phyloP scores from a whole-genome alignment of 2,797 vertebrate species.

The Potorous gilbertii region DNA sequence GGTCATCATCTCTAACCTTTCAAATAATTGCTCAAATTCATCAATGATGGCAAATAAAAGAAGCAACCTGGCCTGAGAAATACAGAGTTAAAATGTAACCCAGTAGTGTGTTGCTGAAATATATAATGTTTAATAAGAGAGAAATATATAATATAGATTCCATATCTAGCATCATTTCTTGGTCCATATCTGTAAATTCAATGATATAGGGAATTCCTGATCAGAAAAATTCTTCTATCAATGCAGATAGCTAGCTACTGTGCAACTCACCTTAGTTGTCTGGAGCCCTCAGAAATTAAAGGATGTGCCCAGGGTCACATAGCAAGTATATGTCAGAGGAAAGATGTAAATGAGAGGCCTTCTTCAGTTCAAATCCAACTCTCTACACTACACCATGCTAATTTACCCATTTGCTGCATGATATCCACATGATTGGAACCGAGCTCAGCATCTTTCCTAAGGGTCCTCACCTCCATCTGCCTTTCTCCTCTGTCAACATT shows the following conservation, averaged over 20 bases:
- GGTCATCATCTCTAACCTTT: slow-evolving; percentile 23
- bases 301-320: background rate
- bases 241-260: background rate
- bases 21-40: slow-evolving; percentile 45
- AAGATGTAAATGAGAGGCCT: background rate
- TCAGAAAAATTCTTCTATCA: background rate
- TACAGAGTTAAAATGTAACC: background rate
- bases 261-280: background rate
- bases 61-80: background rate
- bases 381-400: background rate
- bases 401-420: background rate
- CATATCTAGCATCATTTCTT: background rate
- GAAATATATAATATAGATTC: background rate
- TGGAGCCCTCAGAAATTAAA: background rate
- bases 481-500: background rate
- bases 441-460: background rate
- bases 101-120: background rate
- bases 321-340: background rate
- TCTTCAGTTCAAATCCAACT: background rate
- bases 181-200: background rate
- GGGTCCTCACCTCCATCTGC: background rate
- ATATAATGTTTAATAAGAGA: background rate
- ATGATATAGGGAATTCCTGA: background rate
- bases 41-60: background rate
- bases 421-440: background rate